Base-by-base conservation (phyloP, 2,113 vertebrate species). In the Microcebus griseorufus region DNA sequence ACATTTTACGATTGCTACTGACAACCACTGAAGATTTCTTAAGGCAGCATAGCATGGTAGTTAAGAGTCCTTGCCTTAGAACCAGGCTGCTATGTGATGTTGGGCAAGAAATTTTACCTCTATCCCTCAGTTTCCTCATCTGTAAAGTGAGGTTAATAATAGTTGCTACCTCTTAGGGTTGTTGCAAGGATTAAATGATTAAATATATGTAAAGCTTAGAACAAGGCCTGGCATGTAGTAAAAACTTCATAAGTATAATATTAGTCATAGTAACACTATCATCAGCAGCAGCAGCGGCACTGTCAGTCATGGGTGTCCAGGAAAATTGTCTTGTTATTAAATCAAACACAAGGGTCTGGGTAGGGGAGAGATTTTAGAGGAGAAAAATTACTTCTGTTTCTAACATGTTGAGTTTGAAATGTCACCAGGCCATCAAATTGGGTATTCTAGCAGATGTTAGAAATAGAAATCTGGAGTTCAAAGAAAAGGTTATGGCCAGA, bases 381-480 rank as follows among this genome's bases (percentile, higher is more conserved):
- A 79, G 79, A 55, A 83, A 87, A 87, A 80, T 75, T 48, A 73
- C 39, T 87, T 94, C 37, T 93, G 13, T 69, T 88, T 91, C 93
- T 84, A 79, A 37, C 27, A 78, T 78, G 62, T 72, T 55, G 84
- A 69, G 17, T 90, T 94, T 92, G 83, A 96, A 95, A 88, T 88
- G 76, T 91, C 60, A 96, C 58, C 29, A 85, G 27, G 20, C 29
- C 86, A 85, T 95, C 85, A 65, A 65, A 85, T 51, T 70, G 79
- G 39, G 23, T 84, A 65, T 88, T 75, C 16, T 67, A 48, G 11
- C n/a, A 96, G 60, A 90, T 80, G 37, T 53, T 88, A 94, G 72
- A 85, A 85, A 76, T 32, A 91, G 29, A 90, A 91, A 95, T 93
- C 48, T 72, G 58, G 55, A 96, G 87, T 89, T 83, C 88, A 93